Evolutionary conservation across 1,140 invertebrate genomes (phyloP).

Genomic region (Hyles vespertilio): DNA sequence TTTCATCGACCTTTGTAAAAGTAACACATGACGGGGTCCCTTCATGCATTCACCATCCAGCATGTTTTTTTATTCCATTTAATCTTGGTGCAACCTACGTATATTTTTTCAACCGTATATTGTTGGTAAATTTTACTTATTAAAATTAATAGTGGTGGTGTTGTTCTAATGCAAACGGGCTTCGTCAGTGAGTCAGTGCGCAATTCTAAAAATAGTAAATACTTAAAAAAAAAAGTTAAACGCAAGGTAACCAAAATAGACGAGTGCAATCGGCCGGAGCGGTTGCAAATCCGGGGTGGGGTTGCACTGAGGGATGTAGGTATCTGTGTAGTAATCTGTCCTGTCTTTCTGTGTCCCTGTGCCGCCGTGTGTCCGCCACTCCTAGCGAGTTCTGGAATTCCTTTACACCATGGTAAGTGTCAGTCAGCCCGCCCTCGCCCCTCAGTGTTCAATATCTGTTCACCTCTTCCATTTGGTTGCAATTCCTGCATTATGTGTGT

Average conservation of each 20-base stretch:
- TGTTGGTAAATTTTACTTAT: conserved; percentile 1
- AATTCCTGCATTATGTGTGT: conserved; percentile 71
- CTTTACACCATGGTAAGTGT: conserved; percentile 97
- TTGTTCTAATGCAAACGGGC: conserved; percentile 75
- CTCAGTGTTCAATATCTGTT: conserved; percentile 76
- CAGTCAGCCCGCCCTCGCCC: conserved; percentile 78
- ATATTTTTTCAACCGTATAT: conserved; percentile 10
- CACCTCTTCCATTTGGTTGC: conserved; percentile 74
- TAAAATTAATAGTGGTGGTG: conserved; percentile 58
- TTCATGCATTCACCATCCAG: conserved; percentile 50
- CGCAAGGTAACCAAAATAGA: conserved; percentile 73
- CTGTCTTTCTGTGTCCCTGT: conserved; percentile 84
- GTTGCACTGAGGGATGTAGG: conserved; percentile 77
- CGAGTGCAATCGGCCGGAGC: conserved; percentile 57
- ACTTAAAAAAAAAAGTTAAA: conserved; percentile 63
- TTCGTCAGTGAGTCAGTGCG: conserved; percentile 56
- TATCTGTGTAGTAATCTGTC: conserved; percentile 83
- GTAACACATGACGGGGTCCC: conserved; percentile 44
- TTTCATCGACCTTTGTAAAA: conserved; percentile 49
- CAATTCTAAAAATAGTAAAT: conserved; percentile 63
- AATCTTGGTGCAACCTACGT: conserved; percentile 43
- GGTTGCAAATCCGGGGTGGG: conserved; percentile 68
- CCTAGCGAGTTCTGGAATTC: conserved; percentile 97
- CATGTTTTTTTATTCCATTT: conserved; percentile 40
- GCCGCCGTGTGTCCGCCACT: conserved; percentile 80